Evolutionary conservation across 2,113 vertebrate species (phyloP).

Genomic region (Pomatorhinus ruficollis): DNA sequence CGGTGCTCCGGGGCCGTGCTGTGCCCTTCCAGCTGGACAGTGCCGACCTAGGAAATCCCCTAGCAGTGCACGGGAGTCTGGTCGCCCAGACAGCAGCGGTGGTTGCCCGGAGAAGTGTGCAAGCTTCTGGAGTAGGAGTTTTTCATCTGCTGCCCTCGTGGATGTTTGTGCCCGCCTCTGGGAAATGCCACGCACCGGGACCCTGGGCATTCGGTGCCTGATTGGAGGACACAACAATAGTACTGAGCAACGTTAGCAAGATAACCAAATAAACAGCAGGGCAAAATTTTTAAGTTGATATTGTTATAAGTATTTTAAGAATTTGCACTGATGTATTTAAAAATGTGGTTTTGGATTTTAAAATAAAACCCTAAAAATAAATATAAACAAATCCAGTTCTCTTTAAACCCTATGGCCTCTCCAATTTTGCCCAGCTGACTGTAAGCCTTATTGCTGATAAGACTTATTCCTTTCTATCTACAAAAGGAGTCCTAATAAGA

Average conservation of each 20-base stretch:
- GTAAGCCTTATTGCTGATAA: neutral
- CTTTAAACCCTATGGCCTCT: neutral
- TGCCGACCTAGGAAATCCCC: neutral
- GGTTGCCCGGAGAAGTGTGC: neutral
- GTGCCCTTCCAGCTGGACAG: neutral
- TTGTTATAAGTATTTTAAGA: neutral
- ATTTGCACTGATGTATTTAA: neutral
- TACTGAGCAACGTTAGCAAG: neutral
- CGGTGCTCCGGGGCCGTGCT: neutral
- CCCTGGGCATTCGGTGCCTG: neutral
- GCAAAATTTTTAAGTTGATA: neutral
- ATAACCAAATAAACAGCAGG: neutral
- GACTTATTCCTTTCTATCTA: neutral
- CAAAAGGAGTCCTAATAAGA: neutral
- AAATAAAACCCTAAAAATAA: neutral
- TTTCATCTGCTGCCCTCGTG: neutral
- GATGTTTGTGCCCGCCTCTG: neutral
- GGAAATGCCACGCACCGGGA: fast-evolving
- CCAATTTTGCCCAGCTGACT: neutral
- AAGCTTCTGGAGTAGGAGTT: neutral
- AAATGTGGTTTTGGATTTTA: neutral
- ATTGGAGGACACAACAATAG: neutral
- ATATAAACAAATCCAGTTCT: neutral
- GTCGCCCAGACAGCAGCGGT: neutral
- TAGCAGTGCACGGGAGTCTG: neutral